These are phyloP conservation scores for Coenobita brevimanus DNA, from an alignment of 1,140 invertebrate genomes.

Conservation along the genomic window DNA sequence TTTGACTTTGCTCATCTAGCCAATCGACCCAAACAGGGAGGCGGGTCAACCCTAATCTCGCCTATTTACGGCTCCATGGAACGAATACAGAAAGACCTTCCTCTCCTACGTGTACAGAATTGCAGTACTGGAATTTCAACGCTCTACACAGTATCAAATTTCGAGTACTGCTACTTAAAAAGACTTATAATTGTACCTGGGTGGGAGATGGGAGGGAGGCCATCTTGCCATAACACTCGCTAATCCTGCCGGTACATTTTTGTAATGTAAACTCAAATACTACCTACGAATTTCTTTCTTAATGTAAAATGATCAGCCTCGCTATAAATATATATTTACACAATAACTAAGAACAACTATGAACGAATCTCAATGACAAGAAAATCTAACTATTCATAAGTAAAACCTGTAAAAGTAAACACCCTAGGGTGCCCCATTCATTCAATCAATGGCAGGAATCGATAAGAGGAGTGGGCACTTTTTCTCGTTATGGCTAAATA, in stretches of 20 bases:
- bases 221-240: conserved; percentile 64
- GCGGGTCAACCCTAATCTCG: conserved; percentile 39
- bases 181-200: conserved; percentile 40
- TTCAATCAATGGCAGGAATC: conserved; percentile 55
- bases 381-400: too few relatives aligned
- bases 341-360: too few relatives aligned
- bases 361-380: too few relatives aligned
- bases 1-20: not conserved
- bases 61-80: not conserved
- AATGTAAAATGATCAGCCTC: too few relatives aligned
- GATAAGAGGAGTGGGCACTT: too few relatives aligned
- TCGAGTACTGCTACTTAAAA: not conserved
- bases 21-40: conserved; percentile 60
- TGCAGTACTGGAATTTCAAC: not conserved
- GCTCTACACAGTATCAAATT: not conserved
- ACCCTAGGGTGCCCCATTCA: conserved; percentile 45
- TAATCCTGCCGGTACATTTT: not conserved
- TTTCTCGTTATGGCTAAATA: too few relatives aligned
- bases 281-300: not conserved
- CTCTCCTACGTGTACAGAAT: not conserved
- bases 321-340: too few relatives aligned
- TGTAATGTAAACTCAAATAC: not conserved
- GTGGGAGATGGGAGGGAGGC: conserved; percentile 63
- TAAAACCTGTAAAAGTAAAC: conserved; percentile 7
- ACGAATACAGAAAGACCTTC: not conserved